Conservation (phyloP, 2,888 invertebrate species). For the Coelinius sp. region DNA sequence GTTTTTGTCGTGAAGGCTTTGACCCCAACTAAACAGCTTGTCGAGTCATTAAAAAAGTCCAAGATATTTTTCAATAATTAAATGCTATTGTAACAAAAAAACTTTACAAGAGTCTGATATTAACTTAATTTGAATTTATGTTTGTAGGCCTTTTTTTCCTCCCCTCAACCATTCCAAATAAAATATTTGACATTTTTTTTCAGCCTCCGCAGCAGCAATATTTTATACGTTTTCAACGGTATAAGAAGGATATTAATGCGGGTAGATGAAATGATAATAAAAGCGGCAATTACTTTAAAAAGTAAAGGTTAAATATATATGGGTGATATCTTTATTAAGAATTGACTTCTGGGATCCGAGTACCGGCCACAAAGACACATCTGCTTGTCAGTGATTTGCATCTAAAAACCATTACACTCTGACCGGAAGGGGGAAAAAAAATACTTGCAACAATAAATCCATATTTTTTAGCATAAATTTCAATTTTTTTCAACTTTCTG, state of each 20-base stretch:
- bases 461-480: background rate
- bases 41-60: slow-evolving; percentile 3
- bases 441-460: background rate
- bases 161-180: background rate
- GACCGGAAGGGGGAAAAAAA: background rate
- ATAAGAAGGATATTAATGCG: slow-evolving; percentile 48
- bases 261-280: slow-evolving; percentile 55
- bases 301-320: slow-evolving; percentile 49
- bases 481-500: background rate
- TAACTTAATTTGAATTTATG: slow-evolving; percentile 16
- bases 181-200: background rate
- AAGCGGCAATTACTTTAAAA: slow-evolving; percentile 51
- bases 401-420: slow-evolving; percentile 33
- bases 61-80: slow-evolving; percentile 7
- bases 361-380: slow-evolving; percentile 2
- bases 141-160: slow-evolving; percentile 14
- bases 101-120: background rate
- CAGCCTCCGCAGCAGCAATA: background rate
- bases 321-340: slow-evolving; percentile 58
- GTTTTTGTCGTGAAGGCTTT: background rate
- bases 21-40: background rate
- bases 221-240: slow-evolving; percentile 13
- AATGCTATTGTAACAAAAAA: background rate
- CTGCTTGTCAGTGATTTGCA: slow-evolving; percentile 29
- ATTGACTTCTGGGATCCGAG: slow-evolving; percentile 20